These are phyloP conservation scores for Pinna nobilis DNA, from an alignment of 1,140 invertebrate genomes.

Conservation along the genomic window DNA sequence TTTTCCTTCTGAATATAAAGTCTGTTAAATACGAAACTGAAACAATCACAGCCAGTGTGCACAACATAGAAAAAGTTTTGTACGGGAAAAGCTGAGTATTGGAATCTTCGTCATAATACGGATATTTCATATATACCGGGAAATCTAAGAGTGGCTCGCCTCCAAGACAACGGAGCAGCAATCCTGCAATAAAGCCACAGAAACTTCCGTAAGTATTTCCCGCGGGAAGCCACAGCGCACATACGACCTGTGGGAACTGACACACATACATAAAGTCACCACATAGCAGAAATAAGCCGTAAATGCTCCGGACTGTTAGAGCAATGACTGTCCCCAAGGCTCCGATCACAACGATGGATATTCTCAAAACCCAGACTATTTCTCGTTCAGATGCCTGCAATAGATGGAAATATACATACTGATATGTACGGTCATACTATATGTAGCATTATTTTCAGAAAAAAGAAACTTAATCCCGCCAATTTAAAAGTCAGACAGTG, in stretches of 20 bases:
- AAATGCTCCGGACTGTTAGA: conserved; percentile 47
- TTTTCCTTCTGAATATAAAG: conserved; percentile 39
- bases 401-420: background rate
- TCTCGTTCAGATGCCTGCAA: conserved; percentile 58
- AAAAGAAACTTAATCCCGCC: too few species aligned
- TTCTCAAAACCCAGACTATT: conserved; percentile 58
- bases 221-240: conserved; percentile 71
- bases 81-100: conserved; percentile 61
- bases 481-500: too few species aligned
- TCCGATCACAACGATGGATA: conserved; percentile 46
- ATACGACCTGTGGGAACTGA: conserved; percentile 59
- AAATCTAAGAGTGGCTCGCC: conserved; percentile 90
- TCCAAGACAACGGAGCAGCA: conserved; percentile 87
- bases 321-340: conserved; percentile 50
- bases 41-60: conserved; percentile 44
- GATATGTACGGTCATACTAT: background rate
- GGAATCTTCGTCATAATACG: conserved; percentile 84
- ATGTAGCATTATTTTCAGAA: too few species aligned
- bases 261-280: conserved; percentile 60
- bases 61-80: conserved; percentile 58
- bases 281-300: conserved; percentile 59
- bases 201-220: conserved; percentile 96
- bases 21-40: conserved; percentile 50
- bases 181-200: conserved; percentile 85
- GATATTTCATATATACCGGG: conserved; percentile 87